Percentiles rank a stretch among this genome's conserved stretches.
phyloP scores from a whole-genome alignment of 2,888 invertebrate genomes.

The Parasteatoda lunata region DNA sequence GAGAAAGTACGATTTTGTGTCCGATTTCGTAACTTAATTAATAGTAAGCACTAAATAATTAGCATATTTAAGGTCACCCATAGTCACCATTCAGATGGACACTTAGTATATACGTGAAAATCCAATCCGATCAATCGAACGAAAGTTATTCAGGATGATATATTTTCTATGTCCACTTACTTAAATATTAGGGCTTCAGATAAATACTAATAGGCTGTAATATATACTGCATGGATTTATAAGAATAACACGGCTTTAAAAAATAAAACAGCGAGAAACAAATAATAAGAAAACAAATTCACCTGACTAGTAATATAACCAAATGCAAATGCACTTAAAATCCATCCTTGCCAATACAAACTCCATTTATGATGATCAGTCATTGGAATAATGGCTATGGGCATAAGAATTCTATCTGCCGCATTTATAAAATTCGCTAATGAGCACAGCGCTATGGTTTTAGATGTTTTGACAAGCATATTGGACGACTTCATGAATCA shows the following conservation, averaged over 20 bases:
- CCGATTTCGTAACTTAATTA: no score
- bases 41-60: no score
- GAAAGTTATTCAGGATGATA: no score
- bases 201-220: background rate
- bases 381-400: slow-evolving; percentile 85
- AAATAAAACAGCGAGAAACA: background rate
- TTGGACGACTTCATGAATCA: slow-evolving; percentile 4
- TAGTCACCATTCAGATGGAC: no score
- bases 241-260: background rate
- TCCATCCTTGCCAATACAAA: slow-evolving; percentile 83
- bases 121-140: no score
- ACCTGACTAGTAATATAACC: slow-evolving; percentile 86
- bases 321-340: slow-evolving; percentile 83
- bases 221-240: background rate
- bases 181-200: background rate
- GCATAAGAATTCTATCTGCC: slow-evolving; percentile 85
- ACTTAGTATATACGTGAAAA: no score
- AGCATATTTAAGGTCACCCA: no score
- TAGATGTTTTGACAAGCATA: slow-evolving; percentile 67
- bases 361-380: slow-evolving; percentile 83
- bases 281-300: slow-evolving; percentile 67
- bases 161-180: background rate
- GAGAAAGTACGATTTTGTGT: no score
- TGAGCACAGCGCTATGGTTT: slow-evolving; percentile 80
- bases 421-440: slow-evolving; percentile 85